Percentiles rank a stretch among this genome's conserved stretches.
Conservation (phyloP, 2,888 invertebrate genomes). For the Trilocha varians region DNA sequence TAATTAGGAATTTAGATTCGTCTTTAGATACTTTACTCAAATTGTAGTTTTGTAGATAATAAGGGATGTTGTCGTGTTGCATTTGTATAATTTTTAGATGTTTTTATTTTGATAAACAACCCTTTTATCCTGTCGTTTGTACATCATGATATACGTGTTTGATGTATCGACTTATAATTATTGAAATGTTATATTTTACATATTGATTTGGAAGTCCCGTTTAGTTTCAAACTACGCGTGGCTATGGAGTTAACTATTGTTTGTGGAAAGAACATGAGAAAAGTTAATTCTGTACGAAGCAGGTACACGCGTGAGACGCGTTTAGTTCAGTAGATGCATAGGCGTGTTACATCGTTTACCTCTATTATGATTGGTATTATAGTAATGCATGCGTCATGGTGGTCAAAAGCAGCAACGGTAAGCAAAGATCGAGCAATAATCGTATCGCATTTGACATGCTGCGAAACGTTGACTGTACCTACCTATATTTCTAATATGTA, state of each 20-base stretch:
- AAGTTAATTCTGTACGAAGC: background rate
- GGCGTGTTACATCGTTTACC: slow-evolving; percentile 3
- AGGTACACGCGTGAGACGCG: background rate
- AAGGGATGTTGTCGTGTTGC: slow-evolving; percentile 27
- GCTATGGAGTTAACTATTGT: slow-evolving; percentile 19
- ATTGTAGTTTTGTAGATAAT: slow-evolving; percentile 40
- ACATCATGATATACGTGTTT: slow-evolving; percentile 12
- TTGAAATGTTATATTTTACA: background rate
- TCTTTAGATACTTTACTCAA: slow-evolving; percentile 54
- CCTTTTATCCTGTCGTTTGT: slow-evolving; percentile 35
- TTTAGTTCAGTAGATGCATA: slow-evolving; percentile 11
- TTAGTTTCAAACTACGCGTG: slow-evolving; percentile 14
- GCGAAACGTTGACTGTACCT: background rate
- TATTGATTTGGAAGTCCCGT: slow-evolving; percentile 8
- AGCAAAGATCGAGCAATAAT: background rate
- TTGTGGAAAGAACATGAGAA: too few relatives aligned
- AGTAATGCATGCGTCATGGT: background rate
- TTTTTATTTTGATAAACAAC: slow-evolving; percentile 61
- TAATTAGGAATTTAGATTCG: slow-evolving; percentile 47
- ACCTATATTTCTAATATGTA: slow-evolving; percentile 30
- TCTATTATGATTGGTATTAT: background rate
- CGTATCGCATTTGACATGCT: background rate
- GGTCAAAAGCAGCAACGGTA: background rate
- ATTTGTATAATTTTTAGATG: slow-evolving; percentile 51
- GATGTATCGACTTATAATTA: slow-evolving; percentile 8